A percentile compares a stretch with the other conserved stretches of the same genome.
Conservation (phyloP, 2,888 invertebrate genomes). For the Agrotis exclamationis region DNA sequence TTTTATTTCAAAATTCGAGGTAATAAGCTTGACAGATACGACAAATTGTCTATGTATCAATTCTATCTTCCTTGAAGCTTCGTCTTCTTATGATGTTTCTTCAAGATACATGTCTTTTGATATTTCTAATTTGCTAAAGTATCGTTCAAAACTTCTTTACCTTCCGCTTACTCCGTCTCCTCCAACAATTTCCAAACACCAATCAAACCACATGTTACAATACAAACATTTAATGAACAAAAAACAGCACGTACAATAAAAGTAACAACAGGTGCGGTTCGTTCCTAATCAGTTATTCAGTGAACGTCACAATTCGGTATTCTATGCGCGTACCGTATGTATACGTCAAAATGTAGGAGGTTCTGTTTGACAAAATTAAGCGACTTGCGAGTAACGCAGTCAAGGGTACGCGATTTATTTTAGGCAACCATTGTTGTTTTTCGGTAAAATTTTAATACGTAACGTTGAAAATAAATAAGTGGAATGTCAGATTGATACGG, state of each 20-base stretch:
- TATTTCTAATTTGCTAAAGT: not conserved
- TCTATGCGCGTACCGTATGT: slow-evolving; percentile 68
- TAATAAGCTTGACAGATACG: too few relatives aligned
- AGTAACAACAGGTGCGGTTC: slow-evolving; percentile 76
- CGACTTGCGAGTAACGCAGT: slow-evolving; percentile 68
- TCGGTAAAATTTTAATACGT: slow-evolving; percentile 59
- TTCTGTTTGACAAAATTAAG: slow-evolving; percentile 82
- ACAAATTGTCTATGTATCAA: too few relatives aligned
- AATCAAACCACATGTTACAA: slow-evolving; percentile 57
- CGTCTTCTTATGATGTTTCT: not conserved
- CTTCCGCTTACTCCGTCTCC: not conserved
- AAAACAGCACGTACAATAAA: slow-evolving; percentile 60
- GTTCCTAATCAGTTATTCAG: slow-evolving; percentile 81
- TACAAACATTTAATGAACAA: slow-evolving; percentile 67
- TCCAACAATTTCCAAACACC: slow-evolving; percentile 16
- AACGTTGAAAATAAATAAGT: slow-evolving; percentile 55
- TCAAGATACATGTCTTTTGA: not conserved
- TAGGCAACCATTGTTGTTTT: slow-evolving; percentile 61
- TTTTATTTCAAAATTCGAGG: too few relatives aligned
- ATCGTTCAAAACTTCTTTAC: not conserved
- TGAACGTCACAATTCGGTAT: slow-evolving; percentile 75
- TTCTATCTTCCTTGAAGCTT: not conserved
- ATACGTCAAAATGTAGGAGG: slow-evolving; percentile 81
- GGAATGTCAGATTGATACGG: slow-evolving; percentile 44
- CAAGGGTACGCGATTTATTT: slow-evolving; percentile 75